phyloP scores from a whole-genome alignment of 2,113 vertebrate genomes.

The Irena cyanogastra region DNA sequence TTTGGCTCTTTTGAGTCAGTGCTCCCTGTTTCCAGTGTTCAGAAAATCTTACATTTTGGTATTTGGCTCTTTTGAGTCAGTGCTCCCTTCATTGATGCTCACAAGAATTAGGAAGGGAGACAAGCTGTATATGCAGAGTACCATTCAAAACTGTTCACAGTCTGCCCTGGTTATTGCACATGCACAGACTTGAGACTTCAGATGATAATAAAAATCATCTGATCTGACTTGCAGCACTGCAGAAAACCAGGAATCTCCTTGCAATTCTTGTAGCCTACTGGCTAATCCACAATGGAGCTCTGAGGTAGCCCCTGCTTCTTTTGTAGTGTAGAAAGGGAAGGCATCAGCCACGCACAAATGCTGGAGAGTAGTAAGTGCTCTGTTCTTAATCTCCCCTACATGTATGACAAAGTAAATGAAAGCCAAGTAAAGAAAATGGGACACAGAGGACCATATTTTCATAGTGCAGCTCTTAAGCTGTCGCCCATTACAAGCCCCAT shows the following conservation, averaged over 20 bases:
- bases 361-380: background rate
- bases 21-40: background rate
- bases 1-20: background rate
- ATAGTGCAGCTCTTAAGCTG: constrained; percentile 21
- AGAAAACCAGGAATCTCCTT: background rate
- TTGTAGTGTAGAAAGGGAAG: background rate
- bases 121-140: background rate
- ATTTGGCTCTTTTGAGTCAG: background rate
- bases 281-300: background rate
- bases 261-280: rapidly evolving
- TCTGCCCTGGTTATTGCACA: background rate
- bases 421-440: background rate
- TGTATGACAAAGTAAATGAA: background rate
- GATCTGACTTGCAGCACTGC: background rate
- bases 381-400: background rate
- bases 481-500: constrained; percentile 16
- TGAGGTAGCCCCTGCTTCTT: background rate
- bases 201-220: background rate
- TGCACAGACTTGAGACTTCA: background rate
- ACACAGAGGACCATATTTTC: constrained; percentile 37
- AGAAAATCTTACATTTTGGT: background rate
- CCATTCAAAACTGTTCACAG: background rate
- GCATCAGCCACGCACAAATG: background rate
- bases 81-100: background rate
- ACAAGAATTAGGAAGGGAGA: background rate